phyloP scores from a whole-genome alignment of 2,888 invertebrate species.

The Drosophila kanekoi region DNA sequence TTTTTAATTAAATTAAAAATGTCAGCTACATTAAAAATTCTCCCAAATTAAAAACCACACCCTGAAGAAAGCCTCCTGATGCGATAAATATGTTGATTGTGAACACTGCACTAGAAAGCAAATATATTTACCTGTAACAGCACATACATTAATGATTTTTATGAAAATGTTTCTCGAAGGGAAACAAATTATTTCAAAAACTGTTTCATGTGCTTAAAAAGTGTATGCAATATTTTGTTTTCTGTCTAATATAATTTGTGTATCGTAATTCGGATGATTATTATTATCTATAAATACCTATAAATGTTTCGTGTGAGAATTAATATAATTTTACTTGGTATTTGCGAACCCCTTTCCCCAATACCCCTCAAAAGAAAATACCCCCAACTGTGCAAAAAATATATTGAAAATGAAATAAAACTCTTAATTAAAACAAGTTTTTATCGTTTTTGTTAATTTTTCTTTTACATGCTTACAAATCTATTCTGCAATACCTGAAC shows the following conservation, averaged over 20 bases:
- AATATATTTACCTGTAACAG: slow-evolving; percentile 27
- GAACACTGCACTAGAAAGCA: slow-evolving; percentile 30
- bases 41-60: slow-evolving; percentile 53
- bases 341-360: slow-evolving; percentile 24
- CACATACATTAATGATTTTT: slow-evolving; percentile 14
- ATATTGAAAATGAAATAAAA: slow-evolving; percentile 49
- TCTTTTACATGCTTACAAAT: background rate
- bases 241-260: slow-evolving; percentile 42
- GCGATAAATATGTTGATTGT: slow-evolving; percentile 30
- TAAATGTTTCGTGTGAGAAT: slow-evolving; percentile 55
- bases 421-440: slow-evolving; percentile 33
- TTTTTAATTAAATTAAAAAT: slow-evolving; percentile 66
- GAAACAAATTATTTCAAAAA: slow-evolving; percentile 12
- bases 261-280: slow-evolving; percentile 49
- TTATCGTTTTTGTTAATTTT: background rate
- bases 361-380: background rate
- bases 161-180: slow-evolving; percentile 24
- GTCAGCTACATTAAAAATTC: slow-evolving; percentile 29
- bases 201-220: slow-evolving; percentile 16
- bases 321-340: slow-evolving; percentile 53
- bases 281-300: slow-evolving; percentile 36
- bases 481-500: no score
- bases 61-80: slow-evolving; percentile 44
- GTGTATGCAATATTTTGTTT: slow-evolving; percentile 22
- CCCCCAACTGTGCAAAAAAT: slow-evolving; percentile 27